A percentile compares a stretch with the other conserved stretches of the same genome.
Conservation (phyloP, 2,113 vertebrate species). For the Falcunculus frontatus region DNA sequence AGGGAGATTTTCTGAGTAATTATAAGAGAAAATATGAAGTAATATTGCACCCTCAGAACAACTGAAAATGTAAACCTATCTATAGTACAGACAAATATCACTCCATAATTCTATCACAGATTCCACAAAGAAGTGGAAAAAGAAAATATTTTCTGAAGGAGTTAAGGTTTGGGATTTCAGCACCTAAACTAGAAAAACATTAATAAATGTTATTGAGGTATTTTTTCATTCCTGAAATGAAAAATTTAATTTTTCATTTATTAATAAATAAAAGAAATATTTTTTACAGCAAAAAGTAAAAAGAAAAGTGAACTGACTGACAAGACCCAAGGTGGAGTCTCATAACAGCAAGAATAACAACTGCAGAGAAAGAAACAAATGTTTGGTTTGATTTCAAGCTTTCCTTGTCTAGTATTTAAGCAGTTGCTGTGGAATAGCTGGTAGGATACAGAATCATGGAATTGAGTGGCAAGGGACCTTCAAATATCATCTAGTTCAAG, state of each 20-base stretch:
- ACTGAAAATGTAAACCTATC: not conserved
- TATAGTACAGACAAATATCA: not conserved
- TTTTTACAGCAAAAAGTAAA: not conserved
- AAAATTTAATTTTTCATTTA: not conserved
- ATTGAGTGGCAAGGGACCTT: not conserved
- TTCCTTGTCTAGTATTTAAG: not conserved
- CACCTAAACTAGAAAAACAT: not conserved
- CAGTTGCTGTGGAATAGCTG: not conserved
- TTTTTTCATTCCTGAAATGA: not conserved
- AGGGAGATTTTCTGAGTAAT: not conserved
- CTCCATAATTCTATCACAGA: not conserved
- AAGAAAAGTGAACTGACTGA: not conserved
- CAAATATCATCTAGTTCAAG: not conserved
- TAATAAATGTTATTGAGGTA: not conserved
- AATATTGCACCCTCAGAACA: not conserved
- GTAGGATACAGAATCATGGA: not conserved
- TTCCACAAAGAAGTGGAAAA: not conserved
- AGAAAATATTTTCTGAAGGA: not conserved
- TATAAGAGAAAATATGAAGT: not conserved
- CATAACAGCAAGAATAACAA: not conserved
- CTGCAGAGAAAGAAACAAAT: not conserved
- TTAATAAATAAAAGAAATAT: not conserved
- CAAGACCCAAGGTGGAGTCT: not conserved
- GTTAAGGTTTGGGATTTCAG: not conserved
- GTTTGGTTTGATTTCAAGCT: not conserved